Evolutionary conservation across 2,113 vertebrate species (phyloP).

Genomic region (Gallinago paraguaiae): DNA sequence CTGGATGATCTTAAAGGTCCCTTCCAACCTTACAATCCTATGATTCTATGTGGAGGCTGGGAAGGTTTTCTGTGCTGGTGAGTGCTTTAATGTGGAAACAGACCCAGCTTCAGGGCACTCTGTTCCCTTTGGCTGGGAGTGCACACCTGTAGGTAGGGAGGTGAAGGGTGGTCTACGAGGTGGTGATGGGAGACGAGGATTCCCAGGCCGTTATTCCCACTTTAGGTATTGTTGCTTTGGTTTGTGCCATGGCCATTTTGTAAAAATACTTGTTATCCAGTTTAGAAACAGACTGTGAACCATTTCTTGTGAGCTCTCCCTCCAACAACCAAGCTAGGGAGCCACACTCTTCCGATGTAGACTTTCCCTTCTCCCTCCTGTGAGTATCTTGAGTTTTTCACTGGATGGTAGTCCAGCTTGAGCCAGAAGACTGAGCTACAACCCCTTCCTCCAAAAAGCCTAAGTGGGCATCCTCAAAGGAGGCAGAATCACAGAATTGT

Average conservation of each 20-base stretch:
- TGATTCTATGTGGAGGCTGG: background rate
- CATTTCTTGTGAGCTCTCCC: background rate
- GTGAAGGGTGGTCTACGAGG: background rate
- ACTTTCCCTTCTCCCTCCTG: background rate
- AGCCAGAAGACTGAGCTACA: background rate
- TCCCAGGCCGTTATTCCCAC: background rate
- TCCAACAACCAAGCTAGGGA: background rate
- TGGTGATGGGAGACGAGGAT: background rate
- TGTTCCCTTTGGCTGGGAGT: background rate
- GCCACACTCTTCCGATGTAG: accelerated
- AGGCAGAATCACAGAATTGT: background rate
- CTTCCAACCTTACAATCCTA: too few species aligned
- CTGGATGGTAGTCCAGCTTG: background rate
- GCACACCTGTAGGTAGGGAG: accelerated
- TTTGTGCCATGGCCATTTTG: background rate
- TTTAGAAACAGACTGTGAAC: background rate
- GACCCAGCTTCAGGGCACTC: background rate
- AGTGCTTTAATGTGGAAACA: background rate
- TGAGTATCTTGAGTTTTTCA: background rate
- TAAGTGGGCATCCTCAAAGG: background rate
- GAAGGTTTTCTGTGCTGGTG: background rate
- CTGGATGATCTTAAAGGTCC: too few species aligned
- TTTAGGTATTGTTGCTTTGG: background rate
- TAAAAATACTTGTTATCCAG: background rate
- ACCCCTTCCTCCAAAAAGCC: background rate